phyloP scores from a whole-genome alignment of 2,797 vertebrate species.

The Poeciliopsis presidionis region DNA sequence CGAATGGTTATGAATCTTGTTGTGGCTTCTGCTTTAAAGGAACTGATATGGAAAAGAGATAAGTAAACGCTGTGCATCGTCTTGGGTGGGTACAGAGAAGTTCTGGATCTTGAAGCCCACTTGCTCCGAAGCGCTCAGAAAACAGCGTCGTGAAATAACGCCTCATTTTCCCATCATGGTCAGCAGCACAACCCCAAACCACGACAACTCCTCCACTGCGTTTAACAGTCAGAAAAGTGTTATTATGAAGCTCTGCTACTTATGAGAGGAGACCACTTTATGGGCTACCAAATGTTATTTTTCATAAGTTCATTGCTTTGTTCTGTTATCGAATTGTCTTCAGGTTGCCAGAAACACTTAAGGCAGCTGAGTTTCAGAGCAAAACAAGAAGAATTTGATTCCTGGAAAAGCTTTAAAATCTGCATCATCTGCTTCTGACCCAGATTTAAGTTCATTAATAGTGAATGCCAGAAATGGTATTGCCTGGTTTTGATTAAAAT shows the following conservation, averaged over 20 bases:
- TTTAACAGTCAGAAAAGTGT: background rate
- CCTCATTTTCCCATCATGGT: background rate
- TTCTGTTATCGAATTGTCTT: background rate
- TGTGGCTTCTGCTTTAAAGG: background rate
- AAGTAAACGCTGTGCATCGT: background rate
- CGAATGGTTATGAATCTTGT: background rate
- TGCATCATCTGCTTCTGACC: background rate
- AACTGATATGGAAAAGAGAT: background rate
- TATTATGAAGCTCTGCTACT: background rate
- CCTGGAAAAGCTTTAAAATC: background rate
- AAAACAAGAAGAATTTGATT: background rate
- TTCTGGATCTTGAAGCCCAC: background rate
- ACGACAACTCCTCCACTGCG: background rate
- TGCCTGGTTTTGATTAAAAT: background rate
- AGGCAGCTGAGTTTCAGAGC: background rate
- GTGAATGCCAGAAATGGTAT: background rate
- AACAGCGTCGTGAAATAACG: background rate
- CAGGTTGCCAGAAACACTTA: background rate
- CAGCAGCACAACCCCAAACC: background rate
- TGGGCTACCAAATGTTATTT: background rate
- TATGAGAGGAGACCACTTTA: background rate
- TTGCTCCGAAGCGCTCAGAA: background rate
- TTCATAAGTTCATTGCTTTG: background rate
- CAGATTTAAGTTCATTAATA: background rate
- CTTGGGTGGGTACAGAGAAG: background rate